Evolutionary conservation across 1,140 invertebrate genomes (phyloP).

Genomic region (Drosophila insularis): DNA sequence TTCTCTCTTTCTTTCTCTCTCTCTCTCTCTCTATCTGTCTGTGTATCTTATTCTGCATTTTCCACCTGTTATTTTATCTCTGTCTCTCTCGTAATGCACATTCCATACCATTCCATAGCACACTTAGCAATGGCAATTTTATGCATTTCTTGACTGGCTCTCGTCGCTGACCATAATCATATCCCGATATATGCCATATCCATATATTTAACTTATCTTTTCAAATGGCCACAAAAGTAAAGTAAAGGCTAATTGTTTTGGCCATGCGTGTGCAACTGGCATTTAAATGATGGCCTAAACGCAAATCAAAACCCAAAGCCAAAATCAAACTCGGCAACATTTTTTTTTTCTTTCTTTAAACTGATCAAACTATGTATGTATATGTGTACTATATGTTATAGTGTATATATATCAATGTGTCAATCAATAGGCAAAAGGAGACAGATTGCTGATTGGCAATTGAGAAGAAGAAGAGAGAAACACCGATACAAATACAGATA

Average conservation of each 20-base stretch:
- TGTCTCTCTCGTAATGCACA: not conserved
- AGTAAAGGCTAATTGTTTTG: constrained; percentile 52
- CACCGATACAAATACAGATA: not conserved
- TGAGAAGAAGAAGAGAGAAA: not conserved
- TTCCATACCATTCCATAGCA: not conserved
- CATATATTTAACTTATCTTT: constrained; percentile 17
- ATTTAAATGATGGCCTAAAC: constrained; percentile 69
- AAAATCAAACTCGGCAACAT: constrained; percentile 43
- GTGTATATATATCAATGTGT: constrained; percentile 63
- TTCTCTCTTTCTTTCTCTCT: not conserved
- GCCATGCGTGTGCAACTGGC: constrained; percentile 23
- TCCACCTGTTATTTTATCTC: too few species aligned
- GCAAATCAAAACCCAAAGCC: constrained; percentile 50
- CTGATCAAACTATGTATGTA: constrained; percentile 42
- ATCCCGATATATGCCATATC: not conserved
- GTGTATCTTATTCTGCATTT: too few species aligned
- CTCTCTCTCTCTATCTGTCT: not conserved
- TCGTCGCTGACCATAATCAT: constrained; percentile 9
- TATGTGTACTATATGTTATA: constrained; percentile 50
- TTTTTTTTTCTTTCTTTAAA: not conserved
- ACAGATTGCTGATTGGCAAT: constrained; percentile 39
- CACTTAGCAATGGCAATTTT: not conserved
- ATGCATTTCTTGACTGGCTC: constrained; percentile 13
- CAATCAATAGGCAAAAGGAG: constrained; percentile 51
- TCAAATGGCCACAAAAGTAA: constrained; percentile 34